Conservation (phyloP, 2,113 vertebrate species). For the Myrmecophaga tridactyla region DNA sequence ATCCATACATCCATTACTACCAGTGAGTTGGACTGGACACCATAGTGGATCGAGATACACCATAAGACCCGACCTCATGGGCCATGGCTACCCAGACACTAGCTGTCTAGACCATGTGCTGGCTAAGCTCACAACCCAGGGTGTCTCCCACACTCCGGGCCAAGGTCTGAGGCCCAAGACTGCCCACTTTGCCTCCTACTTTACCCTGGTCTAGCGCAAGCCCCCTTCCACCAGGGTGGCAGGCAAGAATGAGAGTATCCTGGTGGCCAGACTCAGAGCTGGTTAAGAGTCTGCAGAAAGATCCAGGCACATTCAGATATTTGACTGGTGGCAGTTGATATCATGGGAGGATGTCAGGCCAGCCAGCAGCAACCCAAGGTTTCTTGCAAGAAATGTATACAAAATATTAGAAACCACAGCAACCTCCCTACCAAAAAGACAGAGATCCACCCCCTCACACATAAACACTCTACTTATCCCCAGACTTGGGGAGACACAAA, state of each 20-base stretch:
- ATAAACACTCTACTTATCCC: slow-evolving; percentile 45
- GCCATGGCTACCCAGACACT: slow-evolving; percentile 95
- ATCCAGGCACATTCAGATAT: background rate
- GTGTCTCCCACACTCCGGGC: slow-evolving; percentile 89
- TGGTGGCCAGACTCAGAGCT: slow-evolving; percentile 7
- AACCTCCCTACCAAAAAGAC: slow-evolving; percentile 40
- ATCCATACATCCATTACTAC: slow-evolving; percentile 97
- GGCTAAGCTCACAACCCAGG: slow-evolving; percentile 93
- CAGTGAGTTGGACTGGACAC: slow-evolving; percentile 94
- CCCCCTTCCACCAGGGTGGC: background rate
- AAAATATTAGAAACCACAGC: background rate
- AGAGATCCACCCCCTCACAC: slow-evolving; percentile 11
- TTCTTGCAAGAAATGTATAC: background rate
- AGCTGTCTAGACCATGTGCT: slow-evolving; percentile 98
- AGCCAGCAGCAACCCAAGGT: background rate
- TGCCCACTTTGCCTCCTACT: slow-evolving; percentile 49
- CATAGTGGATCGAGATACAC: slow-evolving; percentile 97
- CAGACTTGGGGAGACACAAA: slow-evolving; percentile 21
- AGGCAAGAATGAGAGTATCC: background rate
- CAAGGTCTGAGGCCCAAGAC: slow-evolving; percentile 87
- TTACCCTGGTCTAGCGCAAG: slow-evolving; percentile 38
- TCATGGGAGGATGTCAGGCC: background rate
- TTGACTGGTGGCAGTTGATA: background rate
- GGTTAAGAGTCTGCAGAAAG: slow-evolving; percentile 9
- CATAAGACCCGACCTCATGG: slow-evolving; percentile 98